Percentiles rank a stretch among this genome's conserved stretches.
These are phyloP conservation scores for Stictocephala bisonia DNA, from an alignment of 2,888 invertebrate genomes.

Conservation along the genomic window DNA sequence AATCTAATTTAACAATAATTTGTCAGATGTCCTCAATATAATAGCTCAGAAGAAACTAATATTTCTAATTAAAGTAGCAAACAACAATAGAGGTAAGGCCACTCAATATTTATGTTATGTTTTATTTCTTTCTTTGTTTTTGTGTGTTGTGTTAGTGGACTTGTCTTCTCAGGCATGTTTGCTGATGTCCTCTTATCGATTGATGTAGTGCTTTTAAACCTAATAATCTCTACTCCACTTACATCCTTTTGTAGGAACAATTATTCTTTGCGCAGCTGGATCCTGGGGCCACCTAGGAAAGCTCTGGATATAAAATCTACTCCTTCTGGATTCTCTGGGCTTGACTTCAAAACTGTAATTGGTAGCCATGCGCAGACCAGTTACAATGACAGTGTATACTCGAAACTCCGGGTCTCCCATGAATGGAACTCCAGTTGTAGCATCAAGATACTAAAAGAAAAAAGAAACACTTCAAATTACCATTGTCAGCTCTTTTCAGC, in stretches of 20 bases:
- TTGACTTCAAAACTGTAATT: conserved; percentile 83
- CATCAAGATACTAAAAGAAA: conserved; percentile 55
- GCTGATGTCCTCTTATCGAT: too few relatives aligned
- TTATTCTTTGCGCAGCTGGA: conserved; percentile 71
- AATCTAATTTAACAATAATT: too few relatives aligned
- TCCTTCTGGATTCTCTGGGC: conserved; percentile 66
- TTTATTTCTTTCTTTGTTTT: too few relatives aligned
- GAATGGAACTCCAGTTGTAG: conserved; percentile 53
- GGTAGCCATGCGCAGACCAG: conserved; percentile 83
- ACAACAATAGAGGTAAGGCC: too few relatives aligned
- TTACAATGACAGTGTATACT: conserved; percentile 71
- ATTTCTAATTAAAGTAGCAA: too few relatives aligned
- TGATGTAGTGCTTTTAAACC: too few relatives aligned
- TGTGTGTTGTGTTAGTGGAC: too few relatives aligned
- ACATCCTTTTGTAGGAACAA: conserved; percentile 88
- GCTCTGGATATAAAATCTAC: conserved; percentile 56
- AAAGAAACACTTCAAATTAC: neutral
- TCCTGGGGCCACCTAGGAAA: conserved; percentile 67
- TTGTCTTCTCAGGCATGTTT: too few relatives aligned
- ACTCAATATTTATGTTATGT: too few relatives aligned
- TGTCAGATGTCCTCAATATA: too few relatives aligned
- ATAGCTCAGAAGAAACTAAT: too few relatives aligned
- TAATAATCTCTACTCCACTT: conserved; percentile 67
- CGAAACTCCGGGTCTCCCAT: conserved; percentile 62
- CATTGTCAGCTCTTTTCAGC: conserved; percentile 7